These are phyloP conservation scores for Raja brachyura DNA, from an alignment of 2,113 vertebrate genomes.

Conservation along the genomic window DNA sequence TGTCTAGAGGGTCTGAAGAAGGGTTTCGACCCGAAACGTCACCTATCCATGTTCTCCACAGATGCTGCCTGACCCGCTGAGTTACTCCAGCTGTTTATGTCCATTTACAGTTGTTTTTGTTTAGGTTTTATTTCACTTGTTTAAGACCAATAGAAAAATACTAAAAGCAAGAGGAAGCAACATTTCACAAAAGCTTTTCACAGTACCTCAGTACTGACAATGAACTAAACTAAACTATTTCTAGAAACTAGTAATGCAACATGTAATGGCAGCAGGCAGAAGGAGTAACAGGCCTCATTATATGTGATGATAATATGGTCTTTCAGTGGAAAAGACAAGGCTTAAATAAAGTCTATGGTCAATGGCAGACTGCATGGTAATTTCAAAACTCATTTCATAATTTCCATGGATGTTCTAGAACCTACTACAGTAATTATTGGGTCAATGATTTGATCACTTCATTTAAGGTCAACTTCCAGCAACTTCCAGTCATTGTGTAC, in stretches of 20 bases:
- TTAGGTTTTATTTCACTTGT: too few species aligned
- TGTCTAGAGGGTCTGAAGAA: too few species aligned
- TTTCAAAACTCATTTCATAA: background rate
- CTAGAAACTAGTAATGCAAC: background rate
- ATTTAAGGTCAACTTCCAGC: background rate
- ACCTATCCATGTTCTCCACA: too few species aligned
- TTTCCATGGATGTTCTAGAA: background rate
- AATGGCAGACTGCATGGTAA: too few species aligned
- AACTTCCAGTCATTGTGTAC: background rate
- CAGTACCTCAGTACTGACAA: too few species aligned
- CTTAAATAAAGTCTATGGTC: background rate
- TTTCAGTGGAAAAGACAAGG: background rate
- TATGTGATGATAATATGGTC: background rate
- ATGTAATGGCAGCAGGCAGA: background rate
- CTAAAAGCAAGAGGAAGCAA: background rate
- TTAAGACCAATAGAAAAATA: too few species aligned
- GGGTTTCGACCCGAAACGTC: too few species aligned
- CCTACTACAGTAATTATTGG: background rate
- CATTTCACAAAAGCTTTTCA: too few species aligned
- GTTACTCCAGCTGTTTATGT: too few species aligned
- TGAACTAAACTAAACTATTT: too few species aligned
- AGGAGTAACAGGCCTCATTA: background rate
- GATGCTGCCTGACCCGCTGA: too few species aligned
- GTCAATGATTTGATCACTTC: background rate
- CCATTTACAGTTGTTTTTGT: too few species aligned